Conservation (phyloP, 2,888 invertebrate genomes). For the Melieria crassipennis region DNA sequence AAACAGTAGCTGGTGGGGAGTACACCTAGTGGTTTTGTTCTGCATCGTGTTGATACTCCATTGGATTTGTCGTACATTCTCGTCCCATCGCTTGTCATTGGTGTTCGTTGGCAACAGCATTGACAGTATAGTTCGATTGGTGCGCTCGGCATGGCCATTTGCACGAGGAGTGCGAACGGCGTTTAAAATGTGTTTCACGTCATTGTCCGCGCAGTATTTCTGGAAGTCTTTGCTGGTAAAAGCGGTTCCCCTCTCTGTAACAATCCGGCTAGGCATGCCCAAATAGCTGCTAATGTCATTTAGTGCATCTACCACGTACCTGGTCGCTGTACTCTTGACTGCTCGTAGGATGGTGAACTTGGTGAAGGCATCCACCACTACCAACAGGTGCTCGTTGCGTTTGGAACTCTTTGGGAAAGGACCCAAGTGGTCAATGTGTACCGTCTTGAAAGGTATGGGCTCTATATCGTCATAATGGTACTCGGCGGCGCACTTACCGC, state of each 20-base stretch:
- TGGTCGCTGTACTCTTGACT: conserved; percentile 2
- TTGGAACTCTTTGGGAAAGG: conserved; percentile 32
- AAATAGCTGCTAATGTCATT: conserved; percentile 22
- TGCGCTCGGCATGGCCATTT: conserved; percentile 37
- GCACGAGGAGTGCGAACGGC: conserved; percentile 45
- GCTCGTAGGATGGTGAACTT: conserved; percentile 19
- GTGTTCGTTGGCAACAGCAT: conserved; percentile 17
- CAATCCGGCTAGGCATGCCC: conserved; percentile 11
- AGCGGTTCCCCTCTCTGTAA: neutral
- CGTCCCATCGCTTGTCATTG: conserved; percentile 23
- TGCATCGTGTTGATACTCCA: conserved; percentile 23
- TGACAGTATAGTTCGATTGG: conserved; percentile 22
- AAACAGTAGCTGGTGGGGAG: no score
- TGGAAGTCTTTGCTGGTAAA: neutral
- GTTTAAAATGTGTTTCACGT: conserved; percentile 37
- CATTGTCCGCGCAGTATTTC: conserved; percentile 38
- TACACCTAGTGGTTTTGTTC: no score
- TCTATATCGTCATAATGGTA: conserved; percentile 31
- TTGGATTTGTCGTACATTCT: conserved; percentile 22
- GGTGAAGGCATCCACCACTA: conserved; percentile 37
- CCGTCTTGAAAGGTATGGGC: conserved; percentile 26
- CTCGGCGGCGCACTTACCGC: conserved; percentile 31
- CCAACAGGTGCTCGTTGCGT: conserved; percentile 30
- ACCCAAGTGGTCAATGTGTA: conserved; percentile 31
- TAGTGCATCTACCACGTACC: neutral